Evolutionary conservation across 2,113 vertebrate genomes (phyloP).

Genomic region (Python bivittatus): DNA sequence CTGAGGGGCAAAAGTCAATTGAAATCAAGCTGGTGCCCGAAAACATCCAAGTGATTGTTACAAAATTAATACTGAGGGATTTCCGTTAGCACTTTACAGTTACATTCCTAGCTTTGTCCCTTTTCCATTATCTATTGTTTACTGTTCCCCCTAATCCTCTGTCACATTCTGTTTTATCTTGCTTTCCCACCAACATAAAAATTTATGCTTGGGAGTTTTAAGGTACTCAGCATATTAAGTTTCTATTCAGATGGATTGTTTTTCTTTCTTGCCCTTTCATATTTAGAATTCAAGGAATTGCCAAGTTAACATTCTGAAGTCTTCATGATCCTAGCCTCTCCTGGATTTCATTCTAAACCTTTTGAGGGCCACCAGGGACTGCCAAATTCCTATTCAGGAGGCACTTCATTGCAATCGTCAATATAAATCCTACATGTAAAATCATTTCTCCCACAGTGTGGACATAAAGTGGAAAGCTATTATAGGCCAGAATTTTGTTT

Average conservation of each 20-base stretch:
- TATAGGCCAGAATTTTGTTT: not conserved
- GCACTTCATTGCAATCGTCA: not conserved
- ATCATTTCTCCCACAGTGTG: not conserved
- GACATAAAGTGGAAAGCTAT: not conserved
- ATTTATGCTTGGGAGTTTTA: constrained; percentile 44
- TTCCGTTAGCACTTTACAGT: constrained; percentile 67
- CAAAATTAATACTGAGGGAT: constrained; percentile 54
- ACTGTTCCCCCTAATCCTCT: constrained; percentile 57
- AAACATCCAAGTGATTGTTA: constrained; percentile 52
- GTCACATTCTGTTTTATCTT: constrained; percentile 51
- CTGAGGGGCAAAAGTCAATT: constrained; percentile 23
- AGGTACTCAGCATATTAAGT: constrained; percentile 7
- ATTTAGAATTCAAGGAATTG: constrained; percentile 33
- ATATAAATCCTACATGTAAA: not conserved
- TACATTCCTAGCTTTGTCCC: constrained; percentile 63
- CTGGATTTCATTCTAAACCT: not conserved
- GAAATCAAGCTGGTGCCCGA: constrained; percentile 27
- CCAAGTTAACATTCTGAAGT: constrained; percentile 26
- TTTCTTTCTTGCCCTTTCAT: constrained; percentile 13
- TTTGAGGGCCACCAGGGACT: not conserved
- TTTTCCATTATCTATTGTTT: constrained; percentile 55
- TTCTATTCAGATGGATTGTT: constrained; percentile 31
- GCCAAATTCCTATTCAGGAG: not conserved
- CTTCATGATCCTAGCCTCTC: not conserved
- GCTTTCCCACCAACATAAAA: constrained; percentile 37